Base-by-base conservation (phyloP, 2,797 vertebrate genomes). In the Champsocephalus gunnari region DNA sequence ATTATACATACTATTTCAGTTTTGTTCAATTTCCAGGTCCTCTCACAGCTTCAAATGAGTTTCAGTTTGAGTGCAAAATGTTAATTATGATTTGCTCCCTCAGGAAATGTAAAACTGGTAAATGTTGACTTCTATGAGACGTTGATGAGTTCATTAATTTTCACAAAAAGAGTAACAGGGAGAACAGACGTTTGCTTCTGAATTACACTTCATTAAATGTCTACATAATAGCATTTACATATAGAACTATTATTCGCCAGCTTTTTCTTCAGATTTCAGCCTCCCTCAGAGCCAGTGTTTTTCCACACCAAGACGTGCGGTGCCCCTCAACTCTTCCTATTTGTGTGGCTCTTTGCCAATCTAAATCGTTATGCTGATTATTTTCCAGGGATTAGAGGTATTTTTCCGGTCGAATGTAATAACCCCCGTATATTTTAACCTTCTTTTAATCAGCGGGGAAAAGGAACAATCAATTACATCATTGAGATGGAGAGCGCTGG, bases 361-460 rank as follows among this genome's bases (percentile, higher is more conserved):
- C 88, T 83, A 87, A 92, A 91, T 86, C 56, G 19, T 87, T 89
- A 85, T 63, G 56, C 78, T 91, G 90, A 93, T 94, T 90, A 91
- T 92, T 93, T 93, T 93, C 84, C 88, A 79, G 73, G 90, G 91
- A 93, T 93, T 89, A 91, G 81, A 45, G 71, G 51, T 87, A 82
- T 93, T 93, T 92, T 92, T 89, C 88, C 75, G 61, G 86, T 82
- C 79, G 81, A 84, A 83, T 92, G 91, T 93, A 93, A 93, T 87
- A 88, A 87, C 77, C 79, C 71, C 71, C 47, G 88, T 89, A 87
- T 92, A 88, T 91, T 91, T 92, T 87, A 87, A 89, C 88, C 92
- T 93, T 82, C 88, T 93, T 94, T 92, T 95, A 94, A 95, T 95
- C 94, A 95, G 87, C 8, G 73, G 85, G 84, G 83, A 90, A 91